These are phyloP conservation scores for Gobius niger DNA, from an alignment of 2,113 vertebrate genomes.

Conservation along the genomic window DNA sequence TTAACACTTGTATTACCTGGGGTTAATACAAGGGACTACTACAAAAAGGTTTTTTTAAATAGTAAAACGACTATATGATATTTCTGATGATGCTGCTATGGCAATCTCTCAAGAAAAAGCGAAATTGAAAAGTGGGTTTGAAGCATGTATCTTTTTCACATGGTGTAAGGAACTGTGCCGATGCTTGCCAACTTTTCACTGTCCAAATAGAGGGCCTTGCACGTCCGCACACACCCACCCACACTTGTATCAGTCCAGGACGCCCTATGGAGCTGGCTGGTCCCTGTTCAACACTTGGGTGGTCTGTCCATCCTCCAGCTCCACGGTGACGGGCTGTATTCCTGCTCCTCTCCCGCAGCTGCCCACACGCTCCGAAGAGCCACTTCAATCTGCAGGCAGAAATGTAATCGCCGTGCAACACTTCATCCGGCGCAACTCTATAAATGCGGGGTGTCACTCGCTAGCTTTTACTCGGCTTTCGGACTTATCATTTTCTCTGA, in stretches of 20 bases:
- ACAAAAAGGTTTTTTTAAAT: no score
- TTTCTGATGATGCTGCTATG: no score
- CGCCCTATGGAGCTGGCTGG: slow-evolving; percentile 13
- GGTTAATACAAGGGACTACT: no score
- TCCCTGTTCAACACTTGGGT: slow-evolving; percentile 47
- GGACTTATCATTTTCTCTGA: slow-evolving; percentile 45
- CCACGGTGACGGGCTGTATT: slow-evolving; percentile 42
- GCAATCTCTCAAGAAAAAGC: no score
- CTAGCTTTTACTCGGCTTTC: slow-evolving; percentile 26
- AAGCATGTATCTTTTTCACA: no score
- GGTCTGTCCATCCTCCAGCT: slow-evolving; percentile 41
- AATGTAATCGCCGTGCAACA: slow-evolving; percentile 44
- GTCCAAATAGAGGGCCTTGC: background rate
- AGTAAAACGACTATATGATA: no score
- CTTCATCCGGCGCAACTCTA: slow-evolving; percentile 43
- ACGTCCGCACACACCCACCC: slow-evolving; percentile 8
- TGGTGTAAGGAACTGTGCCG: no score
- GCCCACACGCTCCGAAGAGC: slow-evolving; percentile 41
- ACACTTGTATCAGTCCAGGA: background rate
- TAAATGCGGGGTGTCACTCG: slow-evolving; percentile 42
- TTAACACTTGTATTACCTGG: no score
- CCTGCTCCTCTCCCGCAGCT: slow-evolving; percentile 32
- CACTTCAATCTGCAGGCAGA: slow-evolving; percentile 45
- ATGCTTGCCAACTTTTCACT: background rate
- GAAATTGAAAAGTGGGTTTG: no score